phyloP scores from a whole-genome alignment of 2,113 vertebrate species.

The Chlorodrepanis virens region DNA sequence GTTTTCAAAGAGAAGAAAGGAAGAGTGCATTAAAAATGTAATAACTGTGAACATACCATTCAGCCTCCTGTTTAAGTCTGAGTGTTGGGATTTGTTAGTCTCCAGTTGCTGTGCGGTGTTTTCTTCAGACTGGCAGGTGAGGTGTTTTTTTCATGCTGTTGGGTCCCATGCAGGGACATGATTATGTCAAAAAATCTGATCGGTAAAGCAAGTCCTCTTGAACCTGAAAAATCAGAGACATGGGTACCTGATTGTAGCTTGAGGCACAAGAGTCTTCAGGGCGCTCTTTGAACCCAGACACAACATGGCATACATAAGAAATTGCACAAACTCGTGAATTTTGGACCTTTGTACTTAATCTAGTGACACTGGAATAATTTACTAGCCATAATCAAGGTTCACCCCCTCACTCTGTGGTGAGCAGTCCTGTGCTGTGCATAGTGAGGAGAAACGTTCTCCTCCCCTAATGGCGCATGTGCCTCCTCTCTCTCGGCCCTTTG shows the following conservation, averaged over 20 bases:
- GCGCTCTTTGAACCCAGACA: neutral
- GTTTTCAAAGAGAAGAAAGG: neutral
- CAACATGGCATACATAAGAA: neutral
- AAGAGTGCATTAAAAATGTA: neutral
- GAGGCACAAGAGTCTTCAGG: neutral
- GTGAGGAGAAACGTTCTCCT: neutral
- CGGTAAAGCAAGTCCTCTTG: neutral
- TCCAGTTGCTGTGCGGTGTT: neutral
- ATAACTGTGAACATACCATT: neutral
- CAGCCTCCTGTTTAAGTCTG: neutral
- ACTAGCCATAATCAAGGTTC: neutral
- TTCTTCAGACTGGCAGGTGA: neutral
- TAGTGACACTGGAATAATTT: neutral
- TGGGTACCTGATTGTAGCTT: rapidly evolving
- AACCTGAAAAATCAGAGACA: neutral
- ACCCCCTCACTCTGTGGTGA: rapidly evolving
- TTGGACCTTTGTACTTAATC: neutral
- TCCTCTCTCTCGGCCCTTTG: rapidly evolving
- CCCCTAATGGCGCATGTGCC: rapidly evolving
- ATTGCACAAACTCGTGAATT: neutral
- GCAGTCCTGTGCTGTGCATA: rapidly evolving
- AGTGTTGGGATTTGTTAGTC: neutral
- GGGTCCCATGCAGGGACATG: neutral
- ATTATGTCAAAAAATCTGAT: neutral
- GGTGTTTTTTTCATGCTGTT: neutral